Conservation (phyloP, 2,797 vertebrate genomes). For the Avahi laniger region DNA sequence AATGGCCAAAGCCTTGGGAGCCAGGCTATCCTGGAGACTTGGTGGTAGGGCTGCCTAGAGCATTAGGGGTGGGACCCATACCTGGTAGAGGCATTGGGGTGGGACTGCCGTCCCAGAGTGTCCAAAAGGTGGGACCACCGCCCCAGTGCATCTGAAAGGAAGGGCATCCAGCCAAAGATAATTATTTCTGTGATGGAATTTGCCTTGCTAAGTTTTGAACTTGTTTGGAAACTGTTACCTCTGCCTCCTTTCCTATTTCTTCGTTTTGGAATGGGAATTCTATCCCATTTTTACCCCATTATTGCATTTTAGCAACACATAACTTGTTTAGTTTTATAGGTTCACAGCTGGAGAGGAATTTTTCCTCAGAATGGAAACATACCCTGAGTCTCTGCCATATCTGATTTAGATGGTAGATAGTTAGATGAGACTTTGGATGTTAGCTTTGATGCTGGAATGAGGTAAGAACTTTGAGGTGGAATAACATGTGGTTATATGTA, state of each 20-base stretch:
- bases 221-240: background rate
- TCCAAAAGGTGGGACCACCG: background rate
- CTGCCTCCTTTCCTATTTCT: background rate
- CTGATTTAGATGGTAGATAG: background rate
- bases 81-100: background rate
- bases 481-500: background rate
- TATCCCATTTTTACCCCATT: background rate
- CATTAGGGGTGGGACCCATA: background rate
- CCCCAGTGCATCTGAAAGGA: background rate
- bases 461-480: background rate
- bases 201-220: background rate
- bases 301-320: background rate
- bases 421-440: background rate
- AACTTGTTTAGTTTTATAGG: background rate
- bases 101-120: fast-evolving
- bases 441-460: background rate
- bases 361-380: background rate
- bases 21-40: background rate
- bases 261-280: background rate
- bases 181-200: background rate
- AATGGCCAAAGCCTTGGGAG: background rate
- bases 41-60: too few relatives aligned
- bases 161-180: background rate
- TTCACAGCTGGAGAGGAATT: background rate
- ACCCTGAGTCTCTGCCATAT: background rate